Conservation (phyloP, 2,797 vertebrate species). For the Sylvilagus floridanus region DNA sequence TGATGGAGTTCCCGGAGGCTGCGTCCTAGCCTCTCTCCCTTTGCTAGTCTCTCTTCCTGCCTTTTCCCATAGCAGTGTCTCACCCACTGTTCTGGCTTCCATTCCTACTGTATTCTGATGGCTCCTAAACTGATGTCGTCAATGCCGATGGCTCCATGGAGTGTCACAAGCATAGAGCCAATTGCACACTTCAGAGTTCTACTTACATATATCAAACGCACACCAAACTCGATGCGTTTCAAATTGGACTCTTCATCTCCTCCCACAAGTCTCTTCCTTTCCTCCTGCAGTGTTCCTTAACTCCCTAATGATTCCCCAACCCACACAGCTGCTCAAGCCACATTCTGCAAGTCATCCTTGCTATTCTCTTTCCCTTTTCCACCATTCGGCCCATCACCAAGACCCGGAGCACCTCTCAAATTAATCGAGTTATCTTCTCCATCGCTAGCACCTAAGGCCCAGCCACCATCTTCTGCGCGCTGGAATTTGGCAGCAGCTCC, state of each 20-base stretch:
- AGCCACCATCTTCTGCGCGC: neutral
- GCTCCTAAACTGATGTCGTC: neutral
- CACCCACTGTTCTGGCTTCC: neutral
- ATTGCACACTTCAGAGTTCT: constrained; percentile 20
- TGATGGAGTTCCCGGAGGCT: neutral
- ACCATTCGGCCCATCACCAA: neutral
- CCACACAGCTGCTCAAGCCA: neutral
- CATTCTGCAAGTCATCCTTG: constrained; percentile 45
- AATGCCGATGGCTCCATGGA: neutral
- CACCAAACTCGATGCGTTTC: constrained; percentile 30
- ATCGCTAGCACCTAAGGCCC: neutral
- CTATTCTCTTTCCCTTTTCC: constrained; percentile 31
- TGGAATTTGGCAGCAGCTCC: neutral
- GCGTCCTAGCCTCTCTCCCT: neutral
- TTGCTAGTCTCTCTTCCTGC: neutral
- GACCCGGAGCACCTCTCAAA: neutral
- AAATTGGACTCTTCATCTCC: constrained; percentile 44
- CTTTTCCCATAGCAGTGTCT: neutral
- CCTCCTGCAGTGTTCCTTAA: neutral
- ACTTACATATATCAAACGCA: constrained; percentile 9
- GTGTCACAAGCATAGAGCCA: neutral
- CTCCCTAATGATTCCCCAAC: neutral
- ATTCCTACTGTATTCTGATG: neutral
- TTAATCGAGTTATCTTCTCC: neutral
- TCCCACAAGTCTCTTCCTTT: constrained; percentile 34